These are phyloP conservation scores for Apamea monoglypha DNA, from an alignment of 2,888 invertebrate species.

Conservation along the genomic window DNA sequence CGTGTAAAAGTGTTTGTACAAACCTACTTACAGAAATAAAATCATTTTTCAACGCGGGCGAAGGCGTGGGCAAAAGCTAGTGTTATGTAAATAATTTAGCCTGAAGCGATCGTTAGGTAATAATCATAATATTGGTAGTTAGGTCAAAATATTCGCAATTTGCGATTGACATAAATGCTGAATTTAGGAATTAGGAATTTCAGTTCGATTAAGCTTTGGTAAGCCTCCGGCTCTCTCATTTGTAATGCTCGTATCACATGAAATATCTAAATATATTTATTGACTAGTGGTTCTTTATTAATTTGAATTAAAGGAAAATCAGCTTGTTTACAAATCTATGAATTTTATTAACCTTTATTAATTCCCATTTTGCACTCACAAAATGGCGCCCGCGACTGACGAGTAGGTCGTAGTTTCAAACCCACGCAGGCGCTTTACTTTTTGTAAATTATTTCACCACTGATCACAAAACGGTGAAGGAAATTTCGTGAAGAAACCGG, in stretches of 20 bases:
- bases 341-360: no score
- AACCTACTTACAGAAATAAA: no score
- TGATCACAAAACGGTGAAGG: no score
- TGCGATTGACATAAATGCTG: not conserved
- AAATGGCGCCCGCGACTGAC: no score
- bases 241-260: not conserved
- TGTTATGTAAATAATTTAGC: slow-evolving; percentile 6
- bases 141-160: slow-evolving; percentile 3
- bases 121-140: not conserved
- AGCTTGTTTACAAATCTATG: not conserved
- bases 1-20: no score
- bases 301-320: not conserved
- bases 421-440: no score
- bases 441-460: no score
- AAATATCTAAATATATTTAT: not conserved
- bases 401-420: no score
- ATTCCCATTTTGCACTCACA: no score
- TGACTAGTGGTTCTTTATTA: not conserved
- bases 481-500: no score
- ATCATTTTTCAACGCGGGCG: no score
- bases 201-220: not conserved
- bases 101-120: slow-evolving; percentile 1
- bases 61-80: no score
- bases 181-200: slow-evolving; percentile 21
- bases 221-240: slow-evolving; percentile 10